Conservation (phyloP, 2,113 vertebrate genomes). For the Bombycilla garrulus region DNA sequence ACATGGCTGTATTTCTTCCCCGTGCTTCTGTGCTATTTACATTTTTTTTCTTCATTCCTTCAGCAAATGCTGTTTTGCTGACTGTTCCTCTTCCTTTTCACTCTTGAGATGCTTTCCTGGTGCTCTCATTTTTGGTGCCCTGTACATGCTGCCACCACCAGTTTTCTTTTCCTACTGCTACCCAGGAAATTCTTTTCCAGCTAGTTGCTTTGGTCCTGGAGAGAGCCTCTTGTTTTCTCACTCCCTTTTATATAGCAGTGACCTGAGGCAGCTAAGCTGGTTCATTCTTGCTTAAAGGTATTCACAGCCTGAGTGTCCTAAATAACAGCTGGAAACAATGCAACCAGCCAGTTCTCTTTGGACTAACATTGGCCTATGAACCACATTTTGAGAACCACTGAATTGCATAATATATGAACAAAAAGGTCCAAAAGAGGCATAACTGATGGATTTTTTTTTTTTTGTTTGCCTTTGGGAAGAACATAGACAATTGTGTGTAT, state of each 20-base stretch:
- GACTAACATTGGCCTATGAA: slow-evolving; percentile 52
- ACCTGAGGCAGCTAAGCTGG: slow-evolving; percentile 59
- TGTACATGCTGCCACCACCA: slow-evolving; percentile 34
- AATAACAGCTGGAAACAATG: slow-evolving; percentile 69
- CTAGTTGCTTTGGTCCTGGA: slow-evolving; percentile 61
- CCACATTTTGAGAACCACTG: slow-evolving; percentile 57
- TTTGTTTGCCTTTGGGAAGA: slow-evolving; percentile 15
- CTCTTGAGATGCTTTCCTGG: slow-evolving; percentile 38
- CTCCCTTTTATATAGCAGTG: slow-evolving; percentile 56
- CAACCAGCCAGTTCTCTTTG: slow-evolving; percentile 59
- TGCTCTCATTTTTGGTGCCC: slow-evolving; percentile 42
- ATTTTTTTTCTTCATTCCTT: not conserved
- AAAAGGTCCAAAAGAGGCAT: slow-evolving; percentile 55
- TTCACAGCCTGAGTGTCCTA: slow-evolving; percentile 65
- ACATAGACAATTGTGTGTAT: not conserved
- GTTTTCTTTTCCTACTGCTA: slow-evolving; percentile 49
- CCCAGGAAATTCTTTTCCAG: slow-evolving; percentile 63
- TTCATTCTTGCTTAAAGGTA: slow-evolving; percentile 64
- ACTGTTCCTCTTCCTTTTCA: slow-evolving; percentile 10
- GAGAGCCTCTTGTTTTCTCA: slow-evolving; percentile 63
- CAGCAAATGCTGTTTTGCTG: not conserved
- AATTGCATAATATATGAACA: slow-evolving; percentile 60
- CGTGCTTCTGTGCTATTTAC: not conserved
- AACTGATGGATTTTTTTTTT: slow-evolving; percentile 17
- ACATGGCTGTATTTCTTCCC: not conserved